Base-by-base conservation (phyloP, 2,113 vertebrate genomes). In the Genyomyrus donnyi region DNA sequence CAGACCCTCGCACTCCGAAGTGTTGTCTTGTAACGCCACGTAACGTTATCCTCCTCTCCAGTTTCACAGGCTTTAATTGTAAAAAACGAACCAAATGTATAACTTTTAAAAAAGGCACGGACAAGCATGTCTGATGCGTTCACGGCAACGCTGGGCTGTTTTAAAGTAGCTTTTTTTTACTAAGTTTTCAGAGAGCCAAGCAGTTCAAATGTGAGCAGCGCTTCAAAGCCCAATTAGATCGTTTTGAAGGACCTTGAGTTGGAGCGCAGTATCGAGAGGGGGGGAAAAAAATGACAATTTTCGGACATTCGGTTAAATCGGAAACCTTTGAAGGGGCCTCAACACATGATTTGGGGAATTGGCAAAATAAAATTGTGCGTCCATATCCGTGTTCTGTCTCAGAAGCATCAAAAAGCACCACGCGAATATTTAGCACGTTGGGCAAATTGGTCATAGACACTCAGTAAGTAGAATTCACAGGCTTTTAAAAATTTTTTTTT, bases 221-320 rank as follows among this genome's bases (percentile, higher is more conserved):
- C 87, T 62, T 58, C 31, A 62, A 88, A 58, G 31, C 87, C n/a
- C 87, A 62, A 88, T 87, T 48, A 45, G 53, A 62, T 42, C 87
- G 21, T 88, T 88, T 88, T 88, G 87, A 88, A 62, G 53, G 87
- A 88, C 87, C 87, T 62, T 19, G 15, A 53, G 87, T 53, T 66
- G 52, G 87, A 62, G 87, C 10, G 21, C 52, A 3, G 31, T 45
- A 39, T 31, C 21, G 24, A 56, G 11, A 13, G 35, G 17, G 17
- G 17, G 19, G 5, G 0, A 0, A 88, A 87, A 88, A 88, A 39
- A 27, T 15, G 48, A 13, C 48, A 49, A 24, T 49, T 49, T 86
- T 48, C 10, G 24, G 85, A 53, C 84, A 21, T 87, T 53, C 15
- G 42, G 49, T 56, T 9, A 35, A 86, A 6, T 24, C 48, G 31